Evolutionary conservation across 2,113 vertebrate genomes (phyloP).

Genomic region (Gymnarchus niloticus): DNA sequence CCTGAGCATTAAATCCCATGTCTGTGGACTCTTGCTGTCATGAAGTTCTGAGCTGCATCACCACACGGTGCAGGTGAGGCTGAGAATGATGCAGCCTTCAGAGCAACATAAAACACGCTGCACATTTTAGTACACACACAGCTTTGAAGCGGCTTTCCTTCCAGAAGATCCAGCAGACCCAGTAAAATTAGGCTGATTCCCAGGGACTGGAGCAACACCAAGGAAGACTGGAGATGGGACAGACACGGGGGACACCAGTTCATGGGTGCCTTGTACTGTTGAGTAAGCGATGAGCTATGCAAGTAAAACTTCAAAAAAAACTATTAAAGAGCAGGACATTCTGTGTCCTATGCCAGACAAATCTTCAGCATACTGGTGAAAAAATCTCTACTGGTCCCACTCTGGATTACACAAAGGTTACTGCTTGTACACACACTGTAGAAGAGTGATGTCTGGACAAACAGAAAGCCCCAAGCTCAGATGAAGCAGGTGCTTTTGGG

Average conservation of each 20-base stretch:
- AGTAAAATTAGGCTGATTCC: background rate
- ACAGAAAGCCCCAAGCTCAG: conserved; percentile 30
- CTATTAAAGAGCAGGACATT: background rate
- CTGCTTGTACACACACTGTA: background rate
- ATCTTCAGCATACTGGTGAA: background rate
- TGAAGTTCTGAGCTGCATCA: background rate
- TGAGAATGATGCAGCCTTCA: background rate
- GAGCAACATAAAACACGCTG: background rate
- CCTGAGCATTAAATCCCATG: no score
- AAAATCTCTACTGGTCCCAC: conserved; percentile 4
- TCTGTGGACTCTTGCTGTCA: background rate
- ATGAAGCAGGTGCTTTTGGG: conserved; percentile 13
- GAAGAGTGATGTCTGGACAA: background rate
- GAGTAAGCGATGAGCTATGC: background rate
- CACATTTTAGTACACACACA: background rate
- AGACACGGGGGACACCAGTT: background rate
- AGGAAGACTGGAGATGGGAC: background rate
- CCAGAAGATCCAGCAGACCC: background rate
- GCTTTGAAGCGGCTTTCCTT: background rate
- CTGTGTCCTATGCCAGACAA: background rate
- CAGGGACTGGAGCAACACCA: background rate
- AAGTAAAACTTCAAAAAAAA: background rate
- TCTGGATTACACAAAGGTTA: background rate
- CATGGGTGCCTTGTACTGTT: background rate
- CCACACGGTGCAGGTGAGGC: background rate